Evolutionary conservation across 2,797 vertebrate species (phyloP), one percentile per base, ranked within the genome.

Genomic region (Acipenser transmontanus): DNA sequence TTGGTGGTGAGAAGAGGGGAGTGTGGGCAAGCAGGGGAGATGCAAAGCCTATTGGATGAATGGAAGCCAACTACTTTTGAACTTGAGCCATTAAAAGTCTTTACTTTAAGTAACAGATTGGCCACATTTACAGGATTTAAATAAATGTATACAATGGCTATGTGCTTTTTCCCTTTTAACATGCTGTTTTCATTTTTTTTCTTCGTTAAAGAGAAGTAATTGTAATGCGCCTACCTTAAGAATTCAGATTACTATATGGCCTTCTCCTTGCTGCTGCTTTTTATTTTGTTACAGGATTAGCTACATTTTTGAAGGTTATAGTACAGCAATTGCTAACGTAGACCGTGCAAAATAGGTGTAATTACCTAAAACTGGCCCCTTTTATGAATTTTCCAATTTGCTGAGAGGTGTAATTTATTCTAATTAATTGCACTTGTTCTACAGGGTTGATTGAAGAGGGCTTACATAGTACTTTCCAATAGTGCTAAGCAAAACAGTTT

Each of bases 1-100:
- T 83, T 83, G 85, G 87, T 84, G 87, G 75, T 68, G 50, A 64
- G 70, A 59, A 64, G 59, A 10, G 47, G 67, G 62, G 17, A 3
- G 57, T 72, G 51, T 70, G 34, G 66, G 59, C 10, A 47, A 13
- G 71, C 67, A 71, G 71, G 70, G 75, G 78, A 82, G 34, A 34
- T 34, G 34, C 34, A 34, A 34, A 50, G 11, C 70, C 74, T 17
- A 90, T 89, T 90, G 86, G 87, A 69, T 50, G 70, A 76, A 71
- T 66, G 71, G n/a, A 49, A 61, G 59, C 59, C 69, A 70, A 77
- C 70, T 77, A 80, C 66, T 72, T 83, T 78, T 67, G 6, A 87
- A 88, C 76, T 73, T 65, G 62, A 62, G 63, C 85, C 85, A 81
- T 81, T 83, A 20, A 8, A 71, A 65, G 8, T 68, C 66, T 72